phyloP scores from a whole-genome alignment of 2,113 vertebrate genomes.

The Odocoileus virginianus region DNA sequence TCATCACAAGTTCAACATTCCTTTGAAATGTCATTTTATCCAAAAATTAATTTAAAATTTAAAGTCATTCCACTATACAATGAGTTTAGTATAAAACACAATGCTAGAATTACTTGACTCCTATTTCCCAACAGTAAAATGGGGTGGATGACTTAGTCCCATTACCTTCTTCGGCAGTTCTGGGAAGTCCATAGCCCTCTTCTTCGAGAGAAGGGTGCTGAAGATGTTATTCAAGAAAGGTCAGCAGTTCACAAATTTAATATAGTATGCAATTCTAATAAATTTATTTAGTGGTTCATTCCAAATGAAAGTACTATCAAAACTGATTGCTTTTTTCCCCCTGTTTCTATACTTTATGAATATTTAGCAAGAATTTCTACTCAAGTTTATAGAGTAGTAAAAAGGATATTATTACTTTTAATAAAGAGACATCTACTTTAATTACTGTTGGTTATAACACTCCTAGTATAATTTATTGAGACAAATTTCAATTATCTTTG shows the following conservation, averaged over 20 bases:
- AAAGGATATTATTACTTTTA: conserved; percentile 25
- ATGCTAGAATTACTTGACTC: not conserved
- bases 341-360: conserved; percentile 2
- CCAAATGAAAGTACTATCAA: not conserved
- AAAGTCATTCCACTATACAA: not conserved
- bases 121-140: not conserved
- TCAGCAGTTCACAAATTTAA: not conserved
- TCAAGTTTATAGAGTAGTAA: conserved; percentile 17
- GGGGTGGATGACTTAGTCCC: not conserved
- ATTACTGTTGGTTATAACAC: conserved; percentile 47
- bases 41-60: conserved; percentile 10
- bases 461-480: conserved; percentile 58
- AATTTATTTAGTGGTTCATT: not conserved
- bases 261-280: not conserved
- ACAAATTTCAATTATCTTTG: conserved; percentile 53
- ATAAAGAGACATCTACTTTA: conserved; percentile 17
- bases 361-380: conserved; percentile 41
- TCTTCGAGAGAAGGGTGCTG: not conserved
- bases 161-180: not conserved
- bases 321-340: not conserved
- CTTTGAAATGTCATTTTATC: not conserved
- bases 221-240: not conserved
- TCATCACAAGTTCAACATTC: not conserved
- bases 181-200: not conserved
- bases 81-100: not conserved